Conservation (phyloP, 2,888 invertebrate species). For the Drepanosiphum platanoidis region DNA sequence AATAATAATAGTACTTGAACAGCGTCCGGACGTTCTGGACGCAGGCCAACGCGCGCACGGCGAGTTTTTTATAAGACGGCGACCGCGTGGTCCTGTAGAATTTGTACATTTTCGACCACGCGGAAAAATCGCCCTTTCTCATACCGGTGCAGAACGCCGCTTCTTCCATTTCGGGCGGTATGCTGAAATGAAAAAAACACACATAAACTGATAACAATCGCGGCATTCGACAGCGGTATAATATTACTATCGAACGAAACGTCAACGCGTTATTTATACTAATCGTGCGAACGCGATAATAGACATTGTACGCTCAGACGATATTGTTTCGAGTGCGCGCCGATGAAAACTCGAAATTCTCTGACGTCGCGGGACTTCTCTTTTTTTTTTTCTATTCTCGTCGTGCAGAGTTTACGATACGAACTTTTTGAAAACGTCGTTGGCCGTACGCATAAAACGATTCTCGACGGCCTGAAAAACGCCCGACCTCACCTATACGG, state of each 20-base stretch:
- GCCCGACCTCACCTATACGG: too few relatives aligned
- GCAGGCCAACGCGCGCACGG: conserved; percentile 42
- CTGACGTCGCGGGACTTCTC: too few relatives aligned
- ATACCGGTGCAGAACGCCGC: conserved; percentile 60
- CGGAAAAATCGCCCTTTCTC: not conserved
- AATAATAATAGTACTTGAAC: conserved; percentile 3
- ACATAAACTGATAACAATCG: not conserved
- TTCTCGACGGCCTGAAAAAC: too few relatives aligned
- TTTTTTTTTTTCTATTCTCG: too few relatives aligned
- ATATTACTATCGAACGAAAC: too few relatives aligned
- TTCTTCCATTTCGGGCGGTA: conserved; percentile 60
- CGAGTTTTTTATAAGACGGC: not conserved
- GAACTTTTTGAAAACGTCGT: too few relatives aligned
- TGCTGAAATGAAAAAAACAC: conserved; percentile 26
- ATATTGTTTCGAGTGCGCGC: not conserved
- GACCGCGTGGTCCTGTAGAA: conserved; percentile 16
- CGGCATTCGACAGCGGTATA: too few relatives aligned
- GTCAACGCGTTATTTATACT: too few relatives aligned
- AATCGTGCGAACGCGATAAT: not conserved
- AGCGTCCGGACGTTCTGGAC: not conserved
- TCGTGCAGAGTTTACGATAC: too few relatives aligned
- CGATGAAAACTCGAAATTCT: not conserved
- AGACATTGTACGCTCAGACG: not conserved
- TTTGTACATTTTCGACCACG: conserved; percentile 30
- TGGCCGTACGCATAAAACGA: too few relatives aligned